A percentile compares a stretch with the other conserved stretches of the same genome.
phyloP scores from a whole-genome alignment of 2,797 vertebrate species.

The Spinus pinus region DNA sequence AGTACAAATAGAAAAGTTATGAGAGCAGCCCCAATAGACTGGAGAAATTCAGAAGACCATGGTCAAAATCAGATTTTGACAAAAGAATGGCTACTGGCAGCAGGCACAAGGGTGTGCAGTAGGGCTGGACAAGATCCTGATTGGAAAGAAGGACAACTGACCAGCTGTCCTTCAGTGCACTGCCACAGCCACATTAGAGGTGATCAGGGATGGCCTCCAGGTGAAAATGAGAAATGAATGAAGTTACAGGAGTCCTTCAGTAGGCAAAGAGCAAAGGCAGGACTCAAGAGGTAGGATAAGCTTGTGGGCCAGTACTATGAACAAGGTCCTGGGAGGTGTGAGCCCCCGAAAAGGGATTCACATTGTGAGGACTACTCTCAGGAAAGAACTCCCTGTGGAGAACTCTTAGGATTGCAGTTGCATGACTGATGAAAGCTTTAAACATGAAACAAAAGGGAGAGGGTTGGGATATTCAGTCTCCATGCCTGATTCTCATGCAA shows the following conservation, averaged over 20 bases:
- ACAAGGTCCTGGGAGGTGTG: not conserved
- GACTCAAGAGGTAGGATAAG: not conserved
- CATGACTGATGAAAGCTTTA: not conserved
- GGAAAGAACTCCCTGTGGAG: not conserved
- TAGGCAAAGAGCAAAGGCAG: not conserved
- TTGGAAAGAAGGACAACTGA: not conserved
- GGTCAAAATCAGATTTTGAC: not conserved
- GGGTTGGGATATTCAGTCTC: not conserved
- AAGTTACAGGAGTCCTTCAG: not conserved
- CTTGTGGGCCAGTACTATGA: not conserved
- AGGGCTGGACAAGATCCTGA: not conserved
- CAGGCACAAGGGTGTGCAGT: not conserved
- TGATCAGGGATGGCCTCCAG: not conserved
- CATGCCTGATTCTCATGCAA: not conserved
- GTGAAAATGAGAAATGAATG: not conserved
- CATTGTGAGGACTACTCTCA: not conserved
- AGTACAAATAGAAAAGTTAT: not conserved
- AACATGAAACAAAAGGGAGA: not conserved
- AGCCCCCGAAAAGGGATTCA: not conserved
- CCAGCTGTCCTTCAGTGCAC: not conserved
- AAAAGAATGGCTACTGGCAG: not conserved
- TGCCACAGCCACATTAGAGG: not conserved
- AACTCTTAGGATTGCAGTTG: not conserved
- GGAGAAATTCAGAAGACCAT: not conserved
- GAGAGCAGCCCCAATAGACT: not conserved